These are phyloP conservation scores for Myotis pilosus DNA, from an alignment of 2,797 vertebrate genomes.

Conservation along the genomic window DNA sequence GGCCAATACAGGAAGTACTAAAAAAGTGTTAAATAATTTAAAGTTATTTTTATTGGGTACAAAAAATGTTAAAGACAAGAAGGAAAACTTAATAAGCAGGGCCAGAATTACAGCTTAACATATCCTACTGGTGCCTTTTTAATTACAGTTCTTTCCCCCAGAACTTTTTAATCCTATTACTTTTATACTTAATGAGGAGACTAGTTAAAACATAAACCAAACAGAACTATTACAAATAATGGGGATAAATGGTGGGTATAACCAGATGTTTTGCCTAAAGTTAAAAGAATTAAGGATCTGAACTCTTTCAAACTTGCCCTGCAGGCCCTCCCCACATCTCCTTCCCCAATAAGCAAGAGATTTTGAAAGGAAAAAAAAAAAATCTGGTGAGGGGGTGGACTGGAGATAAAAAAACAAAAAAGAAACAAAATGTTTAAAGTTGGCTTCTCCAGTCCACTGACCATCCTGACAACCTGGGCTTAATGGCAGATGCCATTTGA, in stretches of 20 bases:
- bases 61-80: slow-evolving; percentile 60
- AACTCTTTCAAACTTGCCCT: not conserved
- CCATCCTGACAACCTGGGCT: not conserved
- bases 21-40: slow-evolving; percentile 67
- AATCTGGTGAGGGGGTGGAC: not conserved
- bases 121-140: slow-evolving; percentile 68
- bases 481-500: not conserved
- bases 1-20: slow-evolving; percentile 59
- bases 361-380: slow-evolving; percentile 37
- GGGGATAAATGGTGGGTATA: slow-evolving; percentile 55
- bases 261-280: slow-evolving; percentile 72
- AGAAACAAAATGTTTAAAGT: not conserved
- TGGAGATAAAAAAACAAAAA: not conserved
- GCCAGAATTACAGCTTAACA: slow-evolving; percentile 62
- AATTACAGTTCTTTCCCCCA: slow-evolving; percentile 68
- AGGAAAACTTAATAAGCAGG: slow-evolving; percentile 54
- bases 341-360: not conserved
- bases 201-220: slow-evolving; percentile 71
- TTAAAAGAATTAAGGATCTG: slow-evolving; percentile 66
- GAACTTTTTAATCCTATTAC: slow-evolving; percentile 73
- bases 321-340: not conserved
- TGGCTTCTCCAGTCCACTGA: not conserved
- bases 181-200: slow-evolving; percentile 73
- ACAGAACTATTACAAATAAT: slow-evolving; percentile 73
- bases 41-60: slow-evolving; percentile 62